A percentile compares a stretch with the other conserved stretches of the same genome.
These are phyloP conservation scores for Coilia nasus DNA, from an alignment of 2,797 vertebrate species.

Conservation along the genomic window DNA sequence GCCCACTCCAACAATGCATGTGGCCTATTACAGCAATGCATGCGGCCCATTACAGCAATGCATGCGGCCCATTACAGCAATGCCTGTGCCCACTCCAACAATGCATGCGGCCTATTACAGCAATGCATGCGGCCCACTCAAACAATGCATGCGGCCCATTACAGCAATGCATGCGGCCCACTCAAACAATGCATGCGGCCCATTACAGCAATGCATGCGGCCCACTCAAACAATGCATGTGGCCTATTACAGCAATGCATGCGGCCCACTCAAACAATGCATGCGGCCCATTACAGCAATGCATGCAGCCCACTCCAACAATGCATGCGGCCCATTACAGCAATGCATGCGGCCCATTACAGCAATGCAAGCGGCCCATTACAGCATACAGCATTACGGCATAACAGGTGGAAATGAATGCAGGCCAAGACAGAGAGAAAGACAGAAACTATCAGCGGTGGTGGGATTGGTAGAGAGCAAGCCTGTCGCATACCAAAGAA, in stretches of 20 bases:
- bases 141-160: conserved; percentile 79
- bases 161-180: no score
- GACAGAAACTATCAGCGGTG: background rate
- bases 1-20: conserved; percentile 78
- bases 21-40: conserved; percentile 77
- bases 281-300: conserved; percentile 77
- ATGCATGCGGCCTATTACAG: conserved; percentile 79
- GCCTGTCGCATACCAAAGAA: background rate
- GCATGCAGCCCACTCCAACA: conserved; percentile 67
- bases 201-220: no score
- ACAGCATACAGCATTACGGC: no score
- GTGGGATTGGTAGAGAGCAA: background rate
- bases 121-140: no score
- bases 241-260: no score
- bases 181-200: conserved; percentile 78
- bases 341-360: no score
- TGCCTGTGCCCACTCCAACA: conserved; percentile 67
- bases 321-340: conserved; percentile 79
- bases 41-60: conserved; percentile 76
- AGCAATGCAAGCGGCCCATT: conserved; percentile 79
- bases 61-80: conserved; percentile 79
- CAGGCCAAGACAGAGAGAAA: conserved; percentile 16
- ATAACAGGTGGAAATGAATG: background rate
- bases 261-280: conserved; percentile 77
- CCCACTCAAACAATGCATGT: conserved; percentile 79